Base-by-base conservation (phyloP, 2,113 vertebrate genomes). In the Aspidoscelis tigris region DNA sequence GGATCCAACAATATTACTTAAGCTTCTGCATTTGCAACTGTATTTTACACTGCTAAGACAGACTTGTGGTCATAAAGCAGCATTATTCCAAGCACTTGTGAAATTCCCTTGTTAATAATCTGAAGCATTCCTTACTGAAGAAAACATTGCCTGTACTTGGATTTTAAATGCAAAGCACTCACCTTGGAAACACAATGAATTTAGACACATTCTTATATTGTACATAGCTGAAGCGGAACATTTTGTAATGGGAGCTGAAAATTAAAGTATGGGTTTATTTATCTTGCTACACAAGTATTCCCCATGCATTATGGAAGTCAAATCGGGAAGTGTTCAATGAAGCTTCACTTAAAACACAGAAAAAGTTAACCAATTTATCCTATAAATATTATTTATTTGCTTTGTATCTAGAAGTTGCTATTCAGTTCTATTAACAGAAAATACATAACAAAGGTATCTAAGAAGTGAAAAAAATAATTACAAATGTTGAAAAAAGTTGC, bases 401-500 rank as follows among this genome's bases (percentile, higher is more conserved):
- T 95, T 95, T 96, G 91, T 93, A 92, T 94, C 96, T 96, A 92
- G 94, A 97, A 96, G 93, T 95, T 92, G 92, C 94, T 95, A 95
- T 95, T 93, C 95, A 94, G 95, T 96, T 97, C 95, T 98, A 93
- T 97, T 96, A 97, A 96, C 86, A 96, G 93, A 97, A 61, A 96
- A 96, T 96, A 96, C 95, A 96, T 96, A 97, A 96, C 95, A 96
- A 96, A 70, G 96, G 93, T 95, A 95, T 93, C 96, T 96, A 96
- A 93, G 92, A 92, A 95, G 95, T 95, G 95, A 97, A 97, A 96
- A 91, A 93, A 95, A 93, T 94, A 96, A 96, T 97, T 97, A 98
- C 97, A 97, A 98, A 98, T 97, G 97, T 95, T 97, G 97, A 94
- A 97, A 97, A 84, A 96, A 96, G 96, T 96, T 96, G 95, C 95